These are phyloP conservation scores for Potamarius usumacintae DNA, from an alignment of 2,113 vertebrate species.

Conservation along the genomic window DNA sequence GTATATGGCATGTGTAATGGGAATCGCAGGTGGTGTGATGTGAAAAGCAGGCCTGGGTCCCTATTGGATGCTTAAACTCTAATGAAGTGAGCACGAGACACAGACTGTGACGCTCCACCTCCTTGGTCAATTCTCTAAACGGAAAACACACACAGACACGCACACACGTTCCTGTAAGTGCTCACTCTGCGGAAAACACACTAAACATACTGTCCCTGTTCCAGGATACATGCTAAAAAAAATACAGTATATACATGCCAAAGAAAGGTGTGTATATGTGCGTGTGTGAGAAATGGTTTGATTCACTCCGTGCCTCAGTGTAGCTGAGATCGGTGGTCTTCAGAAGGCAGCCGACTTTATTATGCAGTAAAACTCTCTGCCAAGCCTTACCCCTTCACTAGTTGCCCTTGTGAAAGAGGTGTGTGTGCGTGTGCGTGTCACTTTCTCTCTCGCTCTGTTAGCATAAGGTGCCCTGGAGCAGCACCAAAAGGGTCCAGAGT, in stretches of 20 bases:
- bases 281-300: conserved; percentile 39
- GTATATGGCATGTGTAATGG: conserved; percentile 64
- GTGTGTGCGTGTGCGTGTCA: conserved; percentile 49
- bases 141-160: conserved; percentile 48
- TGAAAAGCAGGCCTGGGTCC: conserved; percentile 61
- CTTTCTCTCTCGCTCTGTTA: conserved; percentile 54
- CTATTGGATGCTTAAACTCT: conserved; percentile 69
- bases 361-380: conserved; percentile 59
- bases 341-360: conserved; percentile 64
- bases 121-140: conserved; percentile 29
- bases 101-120: conserved; percentile 72
- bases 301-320: conserved; percentile 14
- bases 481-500: conserved; percentile 57
- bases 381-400: conserved; percentile 55
- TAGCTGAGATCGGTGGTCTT: conserved; percentile 50
- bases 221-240: conserved; percentile 33
- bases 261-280: conserved; percentile 41
- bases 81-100: conserved; percentile 76
- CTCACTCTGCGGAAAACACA: conserved; percentile 52
- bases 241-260: conserved; percentile 54
- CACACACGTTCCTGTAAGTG: conserved; percentile 19
- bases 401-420: conserved; percentile 55
- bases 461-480: conserved; percentile 54
- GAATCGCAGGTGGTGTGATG: conserved; percentile 71
- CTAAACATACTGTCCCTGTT: conserved; percentile 43